phyloP scores from a whole-genome alignment of 2,797 vertebrate species.

The Gymnoscopelus microlampas region DNA sequence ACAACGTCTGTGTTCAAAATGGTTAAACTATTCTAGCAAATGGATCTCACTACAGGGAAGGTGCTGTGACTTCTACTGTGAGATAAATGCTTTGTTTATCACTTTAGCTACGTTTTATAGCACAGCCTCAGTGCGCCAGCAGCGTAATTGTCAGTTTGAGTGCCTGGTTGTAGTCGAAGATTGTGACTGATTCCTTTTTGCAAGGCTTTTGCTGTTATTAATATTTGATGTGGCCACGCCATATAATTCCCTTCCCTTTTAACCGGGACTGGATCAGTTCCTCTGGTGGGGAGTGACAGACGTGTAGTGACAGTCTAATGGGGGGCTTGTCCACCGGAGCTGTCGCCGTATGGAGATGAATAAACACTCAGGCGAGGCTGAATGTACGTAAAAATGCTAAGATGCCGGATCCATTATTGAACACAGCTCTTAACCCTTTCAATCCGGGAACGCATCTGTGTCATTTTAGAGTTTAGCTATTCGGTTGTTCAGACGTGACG shows the following conservation, averaged over 20 bases:
- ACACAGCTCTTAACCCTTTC: constrained; percentile 1
- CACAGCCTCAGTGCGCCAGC: constrained; percentile 13
- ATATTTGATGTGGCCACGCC: constrained; percentile 55
- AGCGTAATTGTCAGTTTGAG: constrained; percentile 42
- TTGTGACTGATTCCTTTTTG: constrained; percentile 34
- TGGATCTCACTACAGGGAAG: background rate
- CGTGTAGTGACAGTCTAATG: constrained; percentile 35
- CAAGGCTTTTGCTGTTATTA: constrained; percentile 50
- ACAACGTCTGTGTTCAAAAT: background rate
- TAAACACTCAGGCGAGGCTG: constrained; percentile 47
- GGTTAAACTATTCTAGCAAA: background rate
- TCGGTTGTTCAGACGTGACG: too few species aligned
- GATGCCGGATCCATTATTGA: constrained; percentile 68
- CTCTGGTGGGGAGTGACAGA: constrained; percentile 36
- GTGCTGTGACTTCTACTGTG: background rate
- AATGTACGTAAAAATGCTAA: constrained; percentile 26
- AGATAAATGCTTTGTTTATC: constrained; percentile 9
- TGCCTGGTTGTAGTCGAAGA: constrained; percentile 13
- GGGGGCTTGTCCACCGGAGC: constrained; percentile 35
- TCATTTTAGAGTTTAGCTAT: too few species aligned
- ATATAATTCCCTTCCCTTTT: constrained; percentile 49
- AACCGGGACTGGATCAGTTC: constrained; percentile 38
- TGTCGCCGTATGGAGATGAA: constrained; percentile 36
- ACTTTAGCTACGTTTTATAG: constrained; percentile 2
- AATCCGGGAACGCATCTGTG: too few species aligned